phyloP scores from a whole-genome alignment of 2,797 vertebrate species.

The Chloroceryle inda region DNA sequence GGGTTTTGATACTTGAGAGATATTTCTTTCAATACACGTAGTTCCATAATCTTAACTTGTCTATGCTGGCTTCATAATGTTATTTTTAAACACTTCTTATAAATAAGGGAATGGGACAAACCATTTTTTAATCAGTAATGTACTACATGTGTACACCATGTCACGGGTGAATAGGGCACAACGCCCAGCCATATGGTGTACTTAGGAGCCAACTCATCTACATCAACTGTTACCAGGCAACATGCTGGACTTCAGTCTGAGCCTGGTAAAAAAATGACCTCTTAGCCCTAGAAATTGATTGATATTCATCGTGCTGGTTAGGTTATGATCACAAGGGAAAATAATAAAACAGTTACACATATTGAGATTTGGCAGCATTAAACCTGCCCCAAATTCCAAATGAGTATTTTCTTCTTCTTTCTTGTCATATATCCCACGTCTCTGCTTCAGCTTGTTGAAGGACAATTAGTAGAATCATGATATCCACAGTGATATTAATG shows the following conservation, averaged over 20 bases:
- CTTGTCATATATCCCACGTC: background rate
- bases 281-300: background rate
- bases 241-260: slow-evolving; percentile 1
- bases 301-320: slow-evolving; percentile 23
- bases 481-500: slow-evolving; percentile 61
- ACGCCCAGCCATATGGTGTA: slow-evolving; percentile 7
- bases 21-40: background rate
- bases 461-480: slow-evolving; percentile 22
- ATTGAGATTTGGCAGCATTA: background rate
- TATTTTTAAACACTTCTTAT: background rate
- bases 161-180: slow-evolving; percentile 20
- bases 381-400: background rate
- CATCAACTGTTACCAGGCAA: slow-evolving; percentile 43
- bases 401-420: background rate
- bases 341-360: background rate
- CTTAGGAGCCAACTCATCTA: background rate
- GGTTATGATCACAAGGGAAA: background rate
- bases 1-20: background rate
- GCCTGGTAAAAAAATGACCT: background rate
- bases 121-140: background rate
- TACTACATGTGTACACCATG: slow-evolving; percentile 31
- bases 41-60: background rate
- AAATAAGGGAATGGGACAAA: background rate
- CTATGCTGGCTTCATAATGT: background rate
- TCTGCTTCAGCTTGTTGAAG: background rate